These are phyloP conservation scores for Callyntrura sp. DNA, from an alignment of 2,888 invertebrate species.

Conservation along the genomic window DNA sequence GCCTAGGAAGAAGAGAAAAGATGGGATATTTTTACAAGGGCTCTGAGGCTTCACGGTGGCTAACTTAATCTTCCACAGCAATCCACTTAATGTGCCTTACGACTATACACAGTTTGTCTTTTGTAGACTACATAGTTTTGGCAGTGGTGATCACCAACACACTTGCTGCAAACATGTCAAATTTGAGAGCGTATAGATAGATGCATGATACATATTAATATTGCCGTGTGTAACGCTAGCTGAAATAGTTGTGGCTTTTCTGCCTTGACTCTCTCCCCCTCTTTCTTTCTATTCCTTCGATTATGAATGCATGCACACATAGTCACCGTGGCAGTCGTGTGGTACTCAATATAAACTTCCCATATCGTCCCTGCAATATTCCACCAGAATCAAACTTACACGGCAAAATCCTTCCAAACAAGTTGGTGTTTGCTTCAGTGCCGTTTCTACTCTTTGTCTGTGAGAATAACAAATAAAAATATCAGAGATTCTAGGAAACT, in stretches of 20 bases:
- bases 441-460: background rate
- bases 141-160: slow-evolving; percentile 44
- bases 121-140: slow-evolving; percentile 26
- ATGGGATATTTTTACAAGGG: slow-evolving; percentile 68
- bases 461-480: slow-evolving; percentile 8
- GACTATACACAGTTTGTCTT: slow-evolving; percentile 60
- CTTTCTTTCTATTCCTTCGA: background rate
- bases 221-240: background rate
- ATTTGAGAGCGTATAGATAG: background rate
- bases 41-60: slow-evolving; percentile 73
- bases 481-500: slow-evolving; percentile 15
- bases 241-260: background rate
- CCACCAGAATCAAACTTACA: slow-evolving; percentile 21
- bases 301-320: background rate
- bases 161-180: background rate
- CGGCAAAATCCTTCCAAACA: slow-evolving; percentile 36
- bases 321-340: background rate
- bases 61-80: slow-evolving; percentile 73
- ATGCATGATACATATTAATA: background rate
- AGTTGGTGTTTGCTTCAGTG: slow-evolving; percentile 10
- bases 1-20: slow-evolving; percentile 20
- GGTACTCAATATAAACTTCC: background rate
- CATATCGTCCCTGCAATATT: background rate
- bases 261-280: slow-evolving; percentile 13
- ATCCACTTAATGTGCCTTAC: slow-evolving; percentile 73